A percentile compares a stretch with the other conserved stretches of the same genome.
These are phyloP conservation scores for Loris lydekkerianus DNA, from an alignment of 2,797 vertebrate genomes.

Conservation along the genomic window DNA sequence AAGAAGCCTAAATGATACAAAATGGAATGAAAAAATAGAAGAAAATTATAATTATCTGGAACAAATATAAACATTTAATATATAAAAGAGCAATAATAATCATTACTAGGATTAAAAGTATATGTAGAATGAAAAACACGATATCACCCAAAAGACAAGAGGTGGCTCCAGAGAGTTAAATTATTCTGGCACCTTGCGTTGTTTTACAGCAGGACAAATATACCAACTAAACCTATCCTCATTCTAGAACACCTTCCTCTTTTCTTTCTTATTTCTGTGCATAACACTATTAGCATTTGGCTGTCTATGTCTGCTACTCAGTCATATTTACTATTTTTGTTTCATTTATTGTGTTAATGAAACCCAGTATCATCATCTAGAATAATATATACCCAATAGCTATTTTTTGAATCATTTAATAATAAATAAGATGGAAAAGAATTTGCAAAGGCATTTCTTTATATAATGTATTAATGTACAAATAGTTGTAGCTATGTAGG, in stretches of 20 bases:
- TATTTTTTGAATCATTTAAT: slow-evolving; percentile 2
- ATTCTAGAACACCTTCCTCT: neutral
- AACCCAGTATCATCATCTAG: neutral
- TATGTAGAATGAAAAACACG: neutral
- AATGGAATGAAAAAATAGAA: neutral
- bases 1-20: neutral
- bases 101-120: neutral
- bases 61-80: neutral
- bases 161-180: neutral
- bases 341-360: neutral
- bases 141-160: neutral
- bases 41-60: slow-evolving; percentile 10
- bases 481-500: neutral
- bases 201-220: neutral
- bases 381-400: neutral
- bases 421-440: slow-evolving; percentile 22
- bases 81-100: neutral
- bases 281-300: neutral
- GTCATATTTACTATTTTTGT: neutral
- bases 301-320: neutral
- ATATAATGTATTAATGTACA: neutral
- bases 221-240: neutral
- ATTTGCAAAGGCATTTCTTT: slow-evolving; percentile 1
- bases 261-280: neutral
- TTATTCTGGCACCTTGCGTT: neutral